phyloP scores from a whole-genome alignment of 2,113 vertebrate species.

The Nestor notabilis region DNA sequence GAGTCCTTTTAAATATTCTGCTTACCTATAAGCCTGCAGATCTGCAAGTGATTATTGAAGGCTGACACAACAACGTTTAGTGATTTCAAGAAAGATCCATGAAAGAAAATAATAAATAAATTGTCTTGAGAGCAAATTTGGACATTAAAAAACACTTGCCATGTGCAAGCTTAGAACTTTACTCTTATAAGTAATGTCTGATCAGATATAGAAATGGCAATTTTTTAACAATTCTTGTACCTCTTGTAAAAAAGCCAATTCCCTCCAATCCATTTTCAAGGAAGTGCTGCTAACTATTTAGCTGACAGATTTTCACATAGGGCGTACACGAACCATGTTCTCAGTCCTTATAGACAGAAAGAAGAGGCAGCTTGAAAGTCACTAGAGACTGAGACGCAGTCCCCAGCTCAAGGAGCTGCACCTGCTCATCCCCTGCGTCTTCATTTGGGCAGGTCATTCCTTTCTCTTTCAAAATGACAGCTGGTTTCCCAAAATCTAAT shows the following conservation, averaged over 20 bases:
- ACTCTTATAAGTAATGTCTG: neutral
- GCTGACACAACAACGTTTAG: neutral
- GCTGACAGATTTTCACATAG: neutral
- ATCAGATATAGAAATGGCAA: neutral
- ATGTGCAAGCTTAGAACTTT: neutral
- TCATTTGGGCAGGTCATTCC: neutral
- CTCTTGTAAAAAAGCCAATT: neutral
- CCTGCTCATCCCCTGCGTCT: neutral
- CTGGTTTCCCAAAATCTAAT: neutral
- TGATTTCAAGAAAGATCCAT: neutral
- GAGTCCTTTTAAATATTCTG: neutral
- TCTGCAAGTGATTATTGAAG: neutral
- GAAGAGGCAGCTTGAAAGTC: neutral
- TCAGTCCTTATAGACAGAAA: neutral
- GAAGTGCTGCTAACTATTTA: neutral
- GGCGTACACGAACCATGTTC: rapidly evolving
- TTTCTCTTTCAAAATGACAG: neutral
- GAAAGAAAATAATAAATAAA: neutral
- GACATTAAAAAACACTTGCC: neutral
- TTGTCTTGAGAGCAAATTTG: neutral
- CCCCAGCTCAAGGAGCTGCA: neutral
- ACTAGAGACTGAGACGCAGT: rapidly evolving
- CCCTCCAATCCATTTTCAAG: neutral
- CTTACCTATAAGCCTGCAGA: neutral
- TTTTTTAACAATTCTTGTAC: neutral